phyloP scores from a whole-genome alignment of 2,888 invertebrate species.

The Calliopum simillimum region DNA sequence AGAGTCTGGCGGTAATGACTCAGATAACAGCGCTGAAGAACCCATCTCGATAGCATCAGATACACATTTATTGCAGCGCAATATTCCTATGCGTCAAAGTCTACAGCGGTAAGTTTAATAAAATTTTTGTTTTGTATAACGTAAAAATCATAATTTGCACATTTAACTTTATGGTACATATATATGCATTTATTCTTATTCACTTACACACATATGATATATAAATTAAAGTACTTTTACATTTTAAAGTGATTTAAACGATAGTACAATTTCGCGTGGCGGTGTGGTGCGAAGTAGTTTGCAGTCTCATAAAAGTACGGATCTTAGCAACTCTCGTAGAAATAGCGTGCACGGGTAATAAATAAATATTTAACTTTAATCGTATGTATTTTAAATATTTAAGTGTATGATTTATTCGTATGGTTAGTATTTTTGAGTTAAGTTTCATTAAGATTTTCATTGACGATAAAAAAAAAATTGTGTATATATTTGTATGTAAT shows the following conservation, averaged over 20 bases:
- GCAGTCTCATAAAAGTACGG: slow-evolving; percentile 68
- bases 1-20: slow-evolving; percentile 81
- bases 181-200: too few species aligned
- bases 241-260: slow-evolving; percentile 68
- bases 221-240: slow-evolving; percentile 34
- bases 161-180: background rate
- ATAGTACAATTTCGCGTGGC: slow-evolving; percentile 72
- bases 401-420: too few species aligned
- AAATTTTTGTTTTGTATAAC: slow-evolving; percentile 45
- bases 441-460: too few species aligned
- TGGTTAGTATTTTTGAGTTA: too few species aligned
- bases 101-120: slow-evolving; percentile 68
- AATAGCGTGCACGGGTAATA: slow-evolving; percentile 74
- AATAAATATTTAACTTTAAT: background rate
- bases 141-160: slow-evolving; percentile 49
- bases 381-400: background rate
- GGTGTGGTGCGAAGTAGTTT: slow-evolving; percentile 72
- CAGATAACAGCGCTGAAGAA: slow-evolving; percentile 82
- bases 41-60: slow-evolving; percentile 68
- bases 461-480: too few species aligned
- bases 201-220: too few species aligned
- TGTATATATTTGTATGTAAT: too few species aligned
- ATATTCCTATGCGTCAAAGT: slow-evolving; percentile 70
- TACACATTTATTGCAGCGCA: slow-evolving; percentile 68
- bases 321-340: slow-evolving; percentile 69